These are phyloP conservation scores for Odontomachus brunneus DNA, from an alignment of 1,140 invertebrate genomes.

Conservation along the genomic window DNA sequence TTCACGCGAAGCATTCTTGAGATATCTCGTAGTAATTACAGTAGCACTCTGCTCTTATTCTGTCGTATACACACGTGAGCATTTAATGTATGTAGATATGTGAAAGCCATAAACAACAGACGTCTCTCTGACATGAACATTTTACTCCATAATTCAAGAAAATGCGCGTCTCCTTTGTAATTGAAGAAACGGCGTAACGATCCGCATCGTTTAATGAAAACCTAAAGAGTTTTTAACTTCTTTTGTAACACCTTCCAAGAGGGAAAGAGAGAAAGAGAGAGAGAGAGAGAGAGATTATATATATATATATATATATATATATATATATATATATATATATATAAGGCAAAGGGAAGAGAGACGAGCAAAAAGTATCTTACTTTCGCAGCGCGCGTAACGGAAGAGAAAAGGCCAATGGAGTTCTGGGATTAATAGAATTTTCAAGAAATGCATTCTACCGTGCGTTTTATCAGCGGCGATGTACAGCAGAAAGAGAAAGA, in stretches of 20 bases:
- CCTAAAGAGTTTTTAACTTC: constrained; percentile 28
- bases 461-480: background rate
- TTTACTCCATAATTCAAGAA: too few relatives aligned
- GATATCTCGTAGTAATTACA: constrained; percentile 42
- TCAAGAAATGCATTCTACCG: constrained; percentile 23
- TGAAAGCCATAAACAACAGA: constrained; percentile 31
- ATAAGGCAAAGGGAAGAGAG: too few relatives aligned
- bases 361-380: background rate
- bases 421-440: constrained; percentile 46
- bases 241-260: constrained; percentile 4
- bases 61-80: background rate
- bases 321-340: too few relatives aligned
- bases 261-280: too few relatives aligned
- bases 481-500: too few relatives aligned
- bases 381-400: constrained; percentile 4
- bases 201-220: constrained; percentile 22
- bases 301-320: too few relatives aligned
- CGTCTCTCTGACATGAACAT: background rate
- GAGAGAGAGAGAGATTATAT: too few relatives aligned
- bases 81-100: constrained; percentile 46
- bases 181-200: constrained; percentile 1
- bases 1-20: background rate
- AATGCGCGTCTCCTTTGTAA: background rate
- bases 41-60: constrained; percentile 26
- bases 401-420: background rate